These are phyloP conservation scores for Malacoctenus gilli DNA, from an alignment of 2,797 vertebrate species.

Conservation along the genomic window DNA sequence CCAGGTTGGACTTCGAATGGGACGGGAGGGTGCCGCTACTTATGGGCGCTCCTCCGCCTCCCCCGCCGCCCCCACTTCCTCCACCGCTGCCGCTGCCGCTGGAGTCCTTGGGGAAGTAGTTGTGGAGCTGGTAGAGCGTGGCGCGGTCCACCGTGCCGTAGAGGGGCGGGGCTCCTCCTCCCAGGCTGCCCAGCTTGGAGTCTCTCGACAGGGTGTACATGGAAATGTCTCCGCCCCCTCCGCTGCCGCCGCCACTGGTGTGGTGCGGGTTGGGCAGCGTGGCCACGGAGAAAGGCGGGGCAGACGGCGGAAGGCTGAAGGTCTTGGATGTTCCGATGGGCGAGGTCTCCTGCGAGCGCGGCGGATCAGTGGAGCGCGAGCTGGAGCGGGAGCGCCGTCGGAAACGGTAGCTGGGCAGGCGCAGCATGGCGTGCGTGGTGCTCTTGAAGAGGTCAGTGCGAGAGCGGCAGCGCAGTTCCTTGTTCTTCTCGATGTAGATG, in stretches of 20 bases:
- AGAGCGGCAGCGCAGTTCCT: constrained; percentile 90
- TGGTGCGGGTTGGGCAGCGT: constrained; percentile 88
- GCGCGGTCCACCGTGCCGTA: constrained; percentile 81
- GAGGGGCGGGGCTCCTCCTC: constrained; percentile 75
- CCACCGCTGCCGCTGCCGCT: constrained; percentile 59
- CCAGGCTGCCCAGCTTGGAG: constrained; percentile 78
- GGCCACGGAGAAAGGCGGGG: constrained; percentile 88
- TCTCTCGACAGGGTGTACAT: constrained; percentile 85
- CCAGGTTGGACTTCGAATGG: constrained; percentile 86
- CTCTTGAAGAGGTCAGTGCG: constrained; percentile 89
- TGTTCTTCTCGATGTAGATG: constrained; percentile 95
- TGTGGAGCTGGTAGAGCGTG: constrained; percentile 91
- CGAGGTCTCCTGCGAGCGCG: constrained; percentile 86
- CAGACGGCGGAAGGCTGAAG: constrained; percentile 80
- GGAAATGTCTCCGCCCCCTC: constrained; percentile 85
- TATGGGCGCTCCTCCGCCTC: constrained; percentile 62
- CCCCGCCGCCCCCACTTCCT: constrained; percentile 64
- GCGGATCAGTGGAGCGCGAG: constrained; percentile 88
- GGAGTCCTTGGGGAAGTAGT: constrained; percentile 90
- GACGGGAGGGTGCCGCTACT: constrained; percentile 80
- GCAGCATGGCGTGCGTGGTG: constrained; percentile 87
- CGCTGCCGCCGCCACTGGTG: constrained; percentile 69
- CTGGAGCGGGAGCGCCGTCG: constrained; percentile 89
- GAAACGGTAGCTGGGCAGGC: constrained; percentile 91
- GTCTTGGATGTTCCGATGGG: constrained; percentile 80